Conservation (phyloP, 2,797 vertebrate species). For the Knipowitschia caucasica region DNA sequence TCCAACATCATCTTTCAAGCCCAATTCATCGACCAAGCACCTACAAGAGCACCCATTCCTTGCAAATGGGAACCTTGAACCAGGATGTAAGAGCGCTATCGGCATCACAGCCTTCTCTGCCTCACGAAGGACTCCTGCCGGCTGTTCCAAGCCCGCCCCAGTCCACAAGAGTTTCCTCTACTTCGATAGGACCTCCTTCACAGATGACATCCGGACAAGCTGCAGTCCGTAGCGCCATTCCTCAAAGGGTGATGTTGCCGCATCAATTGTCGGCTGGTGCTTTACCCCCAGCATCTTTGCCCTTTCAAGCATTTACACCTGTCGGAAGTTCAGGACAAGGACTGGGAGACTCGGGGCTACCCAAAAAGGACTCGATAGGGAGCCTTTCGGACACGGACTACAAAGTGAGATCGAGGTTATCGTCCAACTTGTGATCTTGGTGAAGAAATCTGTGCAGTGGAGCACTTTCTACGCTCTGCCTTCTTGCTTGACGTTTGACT, state of each 20-base stretch:
- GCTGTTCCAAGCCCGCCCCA: conserved; percentile 69
- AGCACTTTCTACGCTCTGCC: conserved; percentile 26
- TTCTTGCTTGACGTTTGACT: conserved; percentile 48
- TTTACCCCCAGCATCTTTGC: conserved; percentile 66
- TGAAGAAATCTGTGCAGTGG: conserved; percentile 16
- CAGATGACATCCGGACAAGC: conserved; percentile 53
- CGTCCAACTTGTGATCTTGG: conserved; percentile 94
- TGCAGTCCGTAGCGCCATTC: conserved; percentile 51
- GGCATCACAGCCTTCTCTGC: conserved; percentile 89
- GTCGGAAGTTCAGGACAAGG: conserved; percentile 52
- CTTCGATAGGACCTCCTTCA: conserved; percentile 76
- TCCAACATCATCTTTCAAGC: conserved; percentile 79
- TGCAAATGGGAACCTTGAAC: conserved; percentile 80
- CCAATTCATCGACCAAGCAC: conserved; percentile 81
- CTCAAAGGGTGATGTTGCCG: conserved; percentile 67
- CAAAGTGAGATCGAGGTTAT: conserved; percentile 85
- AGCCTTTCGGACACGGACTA: conserved; percentile 86
- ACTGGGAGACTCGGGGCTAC: conserved; percentile 69
- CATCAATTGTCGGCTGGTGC: conserved; percentile 78
- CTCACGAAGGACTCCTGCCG: conserved; percentile 68
- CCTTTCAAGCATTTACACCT: conserved; percentile 31
- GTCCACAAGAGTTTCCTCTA: conserved; percentile 81
- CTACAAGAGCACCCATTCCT: conserved; percentile 79
- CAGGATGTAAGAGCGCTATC: conserved; percentile 84
- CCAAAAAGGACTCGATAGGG: conserved; percentile 81